Evolutionary conservation across 1,140 invertebrate genomes (phyloP).

Genomic region (Epicauta chinensis): DNA sequence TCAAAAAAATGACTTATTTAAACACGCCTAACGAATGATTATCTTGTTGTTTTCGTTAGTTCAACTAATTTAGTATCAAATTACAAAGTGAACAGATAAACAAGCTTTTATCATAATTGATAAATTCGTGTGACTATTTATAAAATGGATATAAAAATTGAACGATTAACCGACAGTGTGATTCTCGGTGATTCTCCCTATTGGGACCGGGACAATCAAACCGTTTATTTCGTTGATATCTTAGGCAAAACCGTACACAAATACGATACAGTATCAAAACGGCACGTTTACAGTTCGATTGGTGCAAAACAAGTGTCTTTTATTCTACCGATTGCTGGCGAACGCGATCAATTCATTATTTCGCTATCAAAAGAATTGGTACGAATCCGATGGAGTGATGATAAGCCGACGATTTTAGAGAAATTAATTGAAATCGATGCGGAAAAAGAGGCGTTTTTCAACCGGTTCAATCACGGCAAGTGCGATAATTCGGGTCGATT

Average conservation of each 20-base stretch:
- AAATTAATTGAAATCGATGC: conserved; percentile 46
- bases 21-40: too few species aligned
- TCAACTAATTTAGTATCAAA: too few species aligned
- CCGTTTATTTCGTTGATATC: conserved; percentile 61
- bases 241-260: conserved; percentile 43
- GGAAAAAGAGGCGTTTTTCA: conserved; percentile 21
- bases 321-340: conserved; percentile 59
- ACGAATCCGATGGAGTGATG: conserved; percentile 58
- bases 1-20: too few species aligned
- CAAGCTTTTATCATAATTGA: too few species aligned
- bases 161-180: conserved; percentile 16
- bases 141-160: conserved; percentile 1
- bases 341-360: conserved; percentile 54
- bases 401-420: conserved; percentile 18
- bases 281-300: conserved; percentile 15
- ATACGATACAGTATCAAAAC: conserved; percentile 21
- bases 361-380: conserved; percentile 52
- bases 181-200: conserved; percentile 56
- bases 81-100: too few species aligned
- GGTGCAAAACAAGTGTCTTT: conserved; percentile 43
- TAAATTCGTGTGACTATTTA: too few species aligned
- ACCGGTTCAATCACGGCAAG: conserved; percentile 71
- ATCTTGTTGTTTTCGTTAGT: too few species aligned
- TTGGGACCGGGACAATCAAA: conserved; percentile 55
- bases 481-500: conserved; percentile 68